These are phyloP conservation scores for Drosophila virilis DNA, from an alignment of 1,140 invertebrate genomes.

Conservation along the genomic window DNA sequence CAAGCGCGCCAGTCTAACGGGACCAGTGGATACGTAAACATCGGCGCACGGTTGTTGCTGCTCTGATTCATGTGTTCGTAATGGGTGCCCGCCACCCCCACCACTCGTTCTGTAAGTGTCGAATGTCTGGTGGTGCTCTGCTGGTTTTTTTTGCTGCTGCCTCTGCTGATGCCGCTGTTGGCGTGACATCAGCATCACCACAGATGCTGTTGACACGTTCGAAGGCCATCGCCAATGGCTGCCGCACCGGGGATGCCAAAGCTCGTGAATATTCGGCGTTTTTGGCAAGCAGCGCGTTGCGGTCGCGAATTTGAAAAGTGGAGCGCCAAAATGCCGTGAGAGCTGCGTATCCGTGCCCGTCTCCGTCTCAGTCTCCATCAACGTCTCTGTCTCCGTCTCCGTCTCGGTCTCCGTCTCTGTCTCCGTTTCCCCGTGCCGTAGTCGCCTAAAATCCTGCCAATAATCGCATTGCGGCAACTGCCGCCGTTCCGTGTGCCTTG, in stretches of 20 bases:
- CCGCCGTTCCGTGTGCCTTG: slow-evolving; percentile 8
- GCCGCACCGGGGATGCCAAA: slow-evolving; percentile 25
- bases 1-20: slow-evolving; percentile 59
- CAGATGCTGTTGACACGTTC: slow-evolving; percentile 73
- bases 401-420: neutral
- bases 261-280: slow-evolving; percentile 30
- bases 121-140: slow-evolving; percentile 10
- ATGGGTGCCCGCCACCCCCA: slow-evolving; percentile 28
- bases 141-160: slow-evolving; percentile 12
- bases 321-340: slow-evolving; percentile 45
- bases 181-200: slow-evolving; percentile 60
- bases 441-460: slow-evolving; percentile 45
- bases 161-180: slow-evolving; percentile 27
- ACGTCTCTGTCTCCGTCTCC: neutral
- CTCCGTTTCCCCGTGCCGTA: slow-evolving; percentile 2
- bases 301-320: slow-evolving; percentile 54
- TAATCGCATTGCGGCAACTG: slow-evolving; percentile 51
- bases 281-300: slow-evolving; percentile 48
- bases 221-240: slow-evolving; percentile 52
- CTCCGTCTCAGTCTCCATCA: neutral
- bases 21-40: slow-evolving; percentile 72
- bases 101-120: slow-evolving; percentile 33
- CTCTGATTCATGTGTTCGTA: slow-evolving; percentile 11
- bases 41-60: slow-evolving; percentile 31
- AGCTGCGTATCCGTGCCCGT: slow-evolving; percentile 11